Percentiles rank a stretch among this genome's conserved stretches.
These are phyloP conservation scores for Seira musarum DNA, from an alignment of 2,888 invertebrate genomes.

Conservation along the genomic window DNA sequence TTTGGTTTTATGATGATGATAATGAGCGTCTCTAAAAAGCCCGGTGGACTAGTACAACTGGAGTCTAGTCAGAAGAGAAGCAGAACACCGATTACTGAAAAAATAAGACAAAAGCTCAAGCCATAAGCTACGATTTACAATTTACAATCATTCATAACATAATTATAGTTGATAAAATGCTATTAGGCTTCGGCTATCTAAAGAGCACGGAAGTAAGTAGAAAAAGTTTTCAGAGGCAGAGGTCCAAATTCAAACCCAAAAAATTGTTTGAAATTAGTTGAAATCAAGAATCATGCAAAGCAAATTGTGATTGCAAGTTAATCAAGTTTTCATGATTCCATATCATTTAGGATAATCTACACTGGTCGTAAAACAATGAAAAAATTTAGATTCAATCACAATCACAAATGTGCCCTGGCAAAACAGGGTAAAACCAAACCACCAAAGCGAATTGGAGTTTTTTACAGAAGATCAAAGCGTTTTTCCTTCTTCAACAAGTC, in stretches of 20 bases:
- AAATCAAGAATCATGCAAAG: constrained; percentile 24
- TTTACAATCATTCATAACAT: too few relatives aligned
- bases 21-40: not conserved
- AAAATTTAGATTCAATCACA: constrained; percentile 5
- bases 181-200: not conserved
- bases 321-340: constrained; percentile 7
- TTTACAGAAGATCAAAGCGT: too few relatives aligned
- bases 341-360: not conserved
- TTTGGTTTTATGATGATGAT: constrained; percentile 10
- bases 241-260: too few relatives aligned
- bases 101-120: too few relatives aligned
- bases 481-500: too few relatives aligned
- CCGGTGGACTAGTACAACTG: too few relatives aligned
- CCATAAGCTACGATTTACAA: too few relatives aligned
- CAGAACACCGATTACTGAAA: too few relatives aligned
- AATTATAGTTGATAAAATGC: constrained; percentile 16
- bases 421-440: not conserved
- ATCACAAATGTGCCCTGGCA: not conserved
- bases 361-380: not conserved
- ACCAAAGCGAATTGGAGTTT: constrained; percentile 1
- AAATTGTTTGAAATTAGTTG: constrained; percentile 35
- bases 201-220: not conserved
- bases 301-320: too few relatives aligned
- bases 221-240: not conserved
- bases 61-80: too few relatives aligned